Evolutionary conservation across 92 coral and sea anemone genomes (phyloP).

Genomic region (Epizoanthus fatuus): DNA sequence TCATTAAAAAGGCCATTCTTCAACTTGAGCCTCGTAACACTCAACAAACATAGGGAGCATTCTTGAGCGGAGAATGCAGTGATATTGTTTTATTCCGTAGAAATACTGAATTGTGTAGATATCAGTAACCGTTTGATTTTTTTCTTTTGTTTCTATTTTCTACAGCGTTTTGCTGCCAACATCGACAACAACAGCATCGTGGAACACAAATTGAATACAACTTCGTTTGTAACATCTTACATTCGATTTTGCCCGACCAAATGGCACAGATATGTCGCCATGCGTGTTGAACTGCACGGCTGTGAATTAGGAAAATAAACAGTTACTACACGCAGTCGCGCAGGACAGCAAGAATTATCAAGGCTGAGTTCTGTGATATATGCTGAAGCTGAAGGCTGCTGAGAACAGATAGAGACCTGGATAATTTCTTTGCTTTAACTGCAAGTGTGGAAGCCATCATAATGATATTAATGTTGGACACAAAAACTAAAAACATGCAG

Average conservation of each 20-base stretch:
- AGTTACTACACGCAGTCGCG: no score
- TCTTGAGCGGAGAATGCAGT: neutral
- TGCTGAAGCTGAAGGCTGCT: no score
- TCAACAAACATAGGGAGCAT: no score
- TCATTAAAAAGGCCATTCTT: no score
- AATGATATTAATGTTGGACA: no score
- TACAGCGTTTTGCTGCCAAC: constrained; percentile 6
- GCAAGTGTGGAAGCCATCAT: no score
- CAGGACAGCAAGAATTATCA: no score
- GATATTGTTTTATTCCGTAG: neutral
- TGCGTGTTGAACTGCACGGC: constrained; percentile 14
- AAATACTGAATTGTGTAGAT: neutral
- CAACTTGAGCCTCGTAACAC: no score
- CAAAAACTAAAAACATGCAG: no score
- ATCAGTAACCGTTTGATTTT: neutral
- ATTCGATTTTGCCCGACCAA: constrained; percentile 3
- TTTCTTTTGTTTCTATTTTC: neutral
- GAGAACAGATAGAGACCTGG: no score
- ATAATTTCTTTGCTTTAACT: no score
- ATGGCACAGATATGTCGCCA: neutral
- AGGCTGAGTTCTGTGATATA: no score
- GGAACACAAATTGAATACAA: constrained; percentile 6
- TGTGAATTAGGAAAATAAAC: neutral
- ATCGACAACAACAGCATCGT: neutral
- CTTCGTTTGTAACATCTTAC: constrained; percentile 7